Base-by-base conservation (phyloP, 2,888 invertebrate species). In the Phytoseiulus persimilis region DNA sequence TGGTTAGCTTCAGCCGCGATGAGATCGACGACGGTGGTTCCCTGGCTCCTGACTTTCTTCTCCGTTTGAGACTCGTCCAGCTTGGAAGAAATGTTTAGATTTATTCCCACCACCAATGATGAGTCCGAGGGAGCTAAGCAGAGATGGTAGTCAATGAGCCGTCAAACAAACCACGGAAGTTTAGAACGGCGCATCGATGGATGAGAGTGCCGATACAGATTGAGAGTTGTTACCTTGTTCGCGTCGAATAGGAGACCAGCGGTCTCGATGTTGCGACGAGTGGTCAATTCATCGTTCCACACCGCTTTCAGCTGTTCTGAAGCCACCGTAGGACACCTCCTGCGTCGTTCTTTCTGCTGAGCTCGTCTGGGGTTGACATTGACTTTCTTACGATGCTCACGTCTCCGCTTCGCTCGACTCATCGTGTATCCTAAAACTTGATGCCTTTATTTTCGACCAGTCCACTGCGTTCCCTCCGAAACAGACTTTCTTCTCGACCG, bases 231-330 rank as follows among this genome's bases (percentile, higher is more conserved):
- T 18, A 87, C 87, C 87, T 87, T 87, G 14, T 87, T 87, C n/a
- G 87, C 87, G 33, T 87, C 87, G 33, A 39, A 33, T 6, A 87
- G 33, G n/a, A 87, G 33, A 32, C 87, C 87, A 9, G 87, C 87
- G 2, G n/a, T 31, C 18, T 87, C 32, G 3, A 87, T 87, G 33
- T 87, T 87, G n/a, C 87, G 32, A 33, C 87, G 87, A 87, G 45
- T 39, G 18, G 87, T 87, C 32, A 39, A n/a, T 45, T 33, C 87
- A 33, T 87, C 39, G 33, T 87, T 87, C 87, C 87, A 87, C 0
- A 32, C 39, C 6, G 87, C 87, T 32, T 33, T 87, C 32, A 87
- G 87, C 33, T 87, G 87, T 33, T 87, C 87, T 23, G 39, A 87
- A 3, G 87, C 33, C n/a, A 87, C 32, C 6, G 31, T 33, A 6